A percentile compares a stretch with the other conserved stretches of the same genome.
Evolutionary conservation across 1,140 invertebrate species (phyloP).

Genomic region (Lepidotrigona ventralis): DNA sequence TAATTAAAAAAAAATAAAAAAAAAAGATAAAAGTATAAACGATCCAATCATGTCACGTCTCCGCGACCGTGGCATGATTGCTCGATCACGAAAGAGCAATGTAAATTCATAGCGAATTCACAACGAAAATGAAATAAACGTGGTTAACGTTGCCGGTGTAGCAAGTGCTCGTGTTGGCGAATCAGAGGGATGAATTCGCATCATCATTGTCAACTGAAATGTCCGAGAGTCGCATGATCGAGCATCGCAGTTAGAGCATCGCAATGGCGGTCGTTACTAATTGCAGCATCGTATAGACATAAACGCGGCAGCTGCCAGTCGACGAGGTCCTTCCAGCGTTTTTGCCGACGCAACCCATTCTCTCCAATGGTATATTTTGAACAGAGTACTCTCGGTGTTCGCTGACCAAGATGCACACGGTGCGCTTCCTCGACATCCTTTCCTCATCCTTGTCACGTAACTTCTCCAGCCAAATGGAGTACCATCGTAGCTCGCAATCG

Average conservation of each 20-base stretch:
- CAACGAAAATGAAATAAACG: not conserved
- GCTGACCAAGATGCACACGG: constrained; percentile 86
- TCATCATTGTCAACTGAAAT: not conserved
- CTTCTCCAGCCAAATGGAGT: constrained; percentile 88
- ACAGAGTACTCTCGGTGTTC: constrained; percentile 90
- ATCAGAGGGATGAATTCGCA: not conserved
- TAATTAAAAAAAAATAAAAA: not conserved
- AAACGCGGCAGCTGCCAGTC: not conserved
- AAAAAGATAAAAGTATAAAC: not conserved
- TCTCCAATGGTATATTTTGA: constrained; percentile 88
- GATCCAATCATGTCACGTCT: constrained; percentile 53
- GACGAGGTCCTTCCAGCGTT: constrained; percentile 74
- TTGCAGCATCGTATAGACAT: constrained; percentile 31
- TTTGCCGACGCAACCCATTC: constrained; percentile 89
- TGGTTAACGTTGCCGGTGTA: not conserved
- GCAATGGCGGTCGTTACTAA: constrained; percentile 9
- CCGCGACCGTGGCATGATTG: constrained; percentile 57
- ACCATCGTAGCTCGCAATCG: constrained; percentile 93
- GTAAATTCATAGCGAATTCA: not conserved
- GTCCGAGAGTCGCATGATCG: not conserved
- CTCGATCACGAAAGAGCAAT: not conserved
- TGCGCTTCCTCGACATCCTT: constrained; percentile 91
- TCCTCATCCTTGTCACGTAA: constrained; percentile 90
- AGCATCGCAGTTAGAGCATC: constrained; percentile 27
- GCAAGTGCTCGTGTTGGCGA: not conserved